Conservation (phyloP, 2,888 invertebrate species). For the Microctonus brassicae region DNA sequence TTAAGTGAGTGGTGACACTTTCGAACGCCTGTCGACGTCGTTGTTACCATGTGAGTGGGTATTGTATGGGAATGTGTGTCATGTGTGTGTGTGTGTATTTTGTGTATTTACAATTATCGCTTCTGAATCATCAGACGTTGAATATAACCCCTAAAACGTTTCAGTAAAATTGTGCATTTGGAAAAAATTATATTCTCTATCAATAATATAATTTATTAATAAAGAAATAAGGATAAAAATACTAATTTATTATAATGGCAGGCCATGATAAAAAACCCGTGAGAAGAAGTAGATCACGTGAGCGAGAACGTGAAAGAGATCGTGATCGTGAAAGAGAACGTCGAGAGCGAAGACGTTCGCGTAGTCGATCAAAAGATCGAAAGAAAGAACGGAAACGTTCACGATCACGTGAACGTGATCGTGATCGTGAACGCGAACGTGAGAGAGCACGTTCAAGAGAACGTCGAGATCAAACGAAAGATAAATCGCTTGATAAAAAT, state of each 20-base stretch:
- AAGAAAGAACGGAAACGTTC: constrained; percentile 40
- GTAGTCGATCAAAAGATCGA: constrained; percentile 61
- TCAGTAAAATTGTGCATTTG: no score
- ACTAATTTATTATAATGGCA: no score
- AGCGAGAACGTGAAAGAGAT: constrained; percentile 64
- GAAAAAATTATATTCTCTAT: no score
- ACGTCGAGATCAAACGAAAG: constrained; percentile 59
- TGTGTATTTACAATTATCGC: no score
- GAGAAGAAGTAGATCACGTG: constrained; percentile 47
- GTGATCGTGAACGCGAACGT: constrained; percentile 60
- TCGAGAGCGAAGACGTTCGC: constrained; percentile 55
- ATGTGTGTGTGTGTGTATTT: no score
- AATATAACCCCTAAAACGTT: no score
- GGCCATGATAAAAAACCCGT: constrained; percentile 19
- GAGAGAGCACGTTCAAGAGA: constrained; percentile 59
- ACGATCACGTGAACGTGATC: constrained; percentile 59
- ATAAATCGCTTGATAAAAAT: constrained; percentile 57
- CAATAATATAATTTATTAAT: background rate
- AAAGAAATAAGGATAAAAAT: constrained; percentile 28
- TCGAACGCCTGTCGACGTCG: no score
- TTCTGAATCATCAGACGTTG: no score
- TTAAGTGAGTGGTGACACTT: no score
- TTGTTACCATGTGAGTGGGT: no score
- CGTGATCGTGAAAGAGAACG: constrained; percentile 67
- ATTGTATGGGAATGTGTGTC: no score